These are phyloP conservation scores for Leucosticte australis DNA, from an alignment of 2,113 vertebrate genomes.

Conservation along the genomic window DNA sequence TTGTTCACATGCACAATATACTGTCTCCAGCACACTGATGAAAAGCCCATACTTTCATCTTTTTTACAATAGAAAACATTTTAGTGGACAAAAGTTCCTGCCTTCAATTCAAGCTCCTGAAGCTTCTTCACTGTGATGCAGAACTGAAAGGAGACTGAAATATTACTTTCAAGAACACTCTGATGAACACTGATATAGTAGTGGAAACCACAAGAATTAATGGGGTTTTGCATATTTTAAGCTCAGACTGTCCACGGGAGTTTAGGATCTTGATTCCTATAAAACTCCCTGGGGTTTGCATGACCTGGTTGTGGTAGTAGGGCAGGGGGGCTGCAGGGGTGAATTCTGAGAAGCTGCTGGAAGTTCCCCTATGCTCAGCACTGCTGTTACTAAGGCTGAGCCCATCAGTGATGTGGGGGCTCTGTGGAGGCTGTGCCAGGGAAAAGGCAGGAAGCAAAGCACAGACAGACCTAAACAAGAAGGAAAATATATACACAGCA, in stretches of 20 bases:
- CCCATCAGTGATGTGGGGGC: fast-evolving
- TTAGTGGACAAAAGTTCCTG: neutral
- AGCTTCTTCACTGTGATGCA: neutral
- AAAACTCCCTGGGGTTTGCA: neutral
- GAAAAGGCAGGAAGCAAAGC: neutral
- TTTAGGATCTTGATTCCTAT: neutral
- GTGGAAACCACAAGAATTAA: neutral
- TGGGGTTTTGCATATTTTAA: neutral
- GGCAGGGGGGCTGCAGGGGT: fast-evolving
- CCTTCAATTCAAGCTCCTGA: neutral
- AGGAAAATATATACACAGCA: neutral
- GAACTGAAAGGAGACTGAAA: neutral
- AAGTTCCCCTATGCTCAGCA: fast-evolving
- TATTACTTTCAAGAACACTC: neutral
- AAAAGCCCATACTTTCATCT: neutral
- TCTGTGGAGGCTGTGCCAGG: neutral
- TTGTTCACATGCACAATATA: neutral
- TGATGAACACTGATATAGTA: neutral
- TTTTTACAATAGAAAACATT: neutral
- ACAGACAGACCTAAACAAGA: neutral
- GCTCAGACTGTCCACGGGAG: neutral
- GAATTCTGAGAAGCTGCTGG: neutral
- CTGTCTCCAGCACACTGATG: neutral
- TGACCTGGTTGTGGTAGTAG: neutral
- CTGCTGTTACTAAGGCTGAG: neutral